Evolutionary conservation across 2,888 invertebrate species (phyloP).

Genomic region (Phragmatobia fuliginosa): DNA sequence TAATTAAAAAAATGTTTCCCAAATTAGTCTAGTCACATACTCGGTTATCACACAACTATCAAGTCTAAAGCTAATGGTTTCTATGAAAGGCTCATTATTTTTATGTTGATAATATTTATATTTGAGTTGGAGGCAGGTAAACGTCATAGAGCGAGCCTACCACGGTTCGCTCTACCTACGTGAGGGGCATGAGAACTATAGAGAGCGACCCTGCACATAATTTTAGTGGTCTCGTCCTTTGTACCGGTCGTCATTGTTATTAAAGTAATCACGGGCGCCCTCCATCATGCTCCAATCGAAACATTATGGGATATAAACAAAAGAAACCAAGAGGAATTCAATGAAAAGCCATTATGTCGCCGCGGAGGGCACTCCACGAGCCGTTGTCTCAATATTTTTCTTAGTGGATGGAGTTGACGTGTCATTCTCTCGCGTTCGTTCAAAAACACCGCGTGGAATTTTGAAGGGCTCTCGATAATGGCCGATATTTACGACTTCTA

Average conservation of each 20-base stretch:
- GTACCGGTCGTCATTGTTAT: slow-evolving; percentile 83
- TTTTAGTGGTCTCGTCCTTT: slow-evolving; percentile 81
- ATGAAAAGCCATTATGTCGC: slow-evolving; percentile 86
- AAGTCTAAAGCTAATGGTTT: slow-evolving; percentile 68
- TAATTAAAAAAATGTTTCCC: slow-evolving; percentile 41
- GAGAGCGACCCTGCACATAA: slow-evolving; percentile 80
- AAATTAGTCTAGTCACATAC: slow-evolving; percentile 52
- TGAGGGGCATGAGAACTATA: slow-evolving; percentile 82
- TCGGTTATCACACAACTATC: slow-evolving; percentile 60
- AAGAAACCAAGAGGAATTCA: slow-evolving; percentile 85
- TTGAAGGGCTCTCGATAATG: slow-evolving; percentile 83
- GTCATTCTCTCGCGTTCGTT: slow-evolving; percentile 80
- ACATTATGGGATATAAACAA: slow-evolving; percentile 86
- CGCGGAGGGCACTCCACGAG: slow-evolving; percentile 76
- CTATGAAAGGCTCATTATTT: slow-evolving; percentile 81
- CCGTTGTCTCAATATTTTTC: slow-evolving; percentile 87
- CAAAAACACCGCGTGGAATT: slow-evolving; percentile 83
- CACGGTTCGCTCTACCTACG: slow-evolving; percentile 65
- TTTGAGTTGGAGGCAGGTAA: slow-evolving; percentile 73
- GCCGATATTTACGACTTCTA: slow-evolving; percentile 83
- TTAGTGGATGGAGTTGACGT: slow-evolving; percentile 81
- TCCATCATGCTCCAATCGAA: slow-evolving; percentile 84
- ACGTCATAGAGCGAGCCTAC: slow-evolving; percentile 65
- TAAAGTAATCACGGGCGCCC: slow-evolving; percentile 85
- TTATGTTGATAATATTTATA: slow-evolving; percentile 79